A percentile compares a stretch with the other conserved stretches of the same genome.
phyloP scores from a whole-genome alignment of 2,113 vertebrate species.

The Cynocephalus volans region DNA sequence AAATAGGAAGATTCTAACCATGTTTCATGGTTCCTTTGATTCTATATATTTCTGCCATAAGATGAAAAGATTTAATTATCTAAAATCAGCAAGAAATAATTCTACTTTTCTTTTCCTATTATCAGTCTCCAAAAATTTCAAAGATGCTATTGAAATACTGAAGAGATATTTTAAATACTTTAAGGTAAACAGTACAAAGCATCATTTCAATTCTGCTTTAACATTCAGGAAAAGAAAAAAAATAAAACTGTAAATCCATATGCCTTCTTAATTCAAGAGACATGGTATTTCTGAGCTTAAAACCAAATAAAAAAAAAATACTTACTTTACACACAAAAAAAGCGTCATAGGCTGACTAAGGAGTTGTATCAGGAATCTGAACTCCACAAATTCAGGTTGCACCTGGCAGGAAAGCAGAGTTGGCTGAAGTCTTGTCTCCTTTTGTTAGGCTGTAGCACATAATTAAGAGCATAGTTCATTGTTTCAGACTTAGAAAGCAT shows the following conservation, averaged over 20 bases:
- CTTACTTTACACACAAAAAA: neutral
- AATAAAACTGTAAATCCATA: neutral
- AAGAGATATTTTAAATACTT: neutral
- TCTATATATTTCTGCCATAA: constrained; percentile 20
- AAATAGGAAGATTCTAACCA: constrained; percentile 49
- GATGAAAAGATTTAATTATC: neutral
- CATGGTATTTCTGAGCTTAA: neutral
- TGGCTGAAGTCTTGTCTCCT: neutral
- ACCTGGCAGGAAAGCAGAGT: neutral
- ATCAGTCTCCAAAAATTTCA: neutral
- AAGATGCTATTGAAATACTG: neutral
- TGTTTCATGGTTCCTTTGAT: constrained; percentile 46
- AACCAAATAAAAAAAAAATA: neutral
- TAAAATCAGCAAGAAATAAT: constrained; percentile 61
- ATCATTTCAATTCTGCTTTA: neutral
- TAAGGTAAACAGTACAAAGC: neutral
- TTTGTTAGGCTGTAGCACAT: neutral
- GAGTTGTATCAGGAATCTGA: neutral
- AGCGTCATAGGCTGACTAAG: neutral
- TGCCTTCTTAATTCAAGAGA: neutral
- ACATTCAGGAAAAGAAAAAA: neutral
- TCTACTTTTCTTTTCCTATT: neutral
- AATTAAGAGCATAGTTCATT: neutral
- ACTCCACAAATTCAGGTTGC: neutral
- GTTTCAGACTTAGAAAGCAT: neutral